These are phyloP conservation scores for Hesperia comma DNA, from an alignment of 2,888 invertebrate genomes.

Conservation along the genomic window DNA sequence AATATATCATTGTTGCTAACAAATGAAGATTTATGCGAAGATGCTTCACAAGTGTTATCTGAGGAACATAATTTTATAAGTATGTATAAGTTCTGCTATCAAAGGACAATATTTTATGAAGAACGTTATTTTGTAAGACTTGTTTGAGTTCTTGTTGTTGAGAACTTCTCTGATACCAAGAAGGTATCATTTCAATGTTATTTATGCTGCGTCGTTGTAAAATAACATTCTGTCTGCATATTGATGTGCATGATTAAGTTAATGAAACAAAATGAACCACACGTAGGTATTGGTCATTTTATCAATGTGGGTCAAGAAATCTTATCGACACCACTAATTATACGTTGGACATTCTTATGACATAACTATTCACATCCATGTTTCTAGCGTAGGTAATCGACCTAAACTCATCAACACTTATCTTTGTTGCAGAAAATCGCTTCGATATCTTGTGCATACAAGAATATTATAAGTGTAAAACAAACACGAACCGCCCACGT, in stretches of 20 bases:
- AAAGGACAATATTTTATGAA: constrained; percentile 38
- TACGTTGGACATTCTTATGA: neutral
- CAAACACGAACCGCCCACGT: constrained; percentile 75
- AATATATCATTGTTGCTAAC: constrained; percentile 45
- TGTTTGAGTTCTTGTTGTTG: constrained; percentile 14
- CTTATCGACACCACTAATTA: neutral
- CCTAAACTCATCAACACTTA: constrained; percentile 51
- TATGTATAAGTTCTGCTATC: constrained; percentile 49
- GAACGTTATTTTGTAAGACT: constrained; percentile 41
- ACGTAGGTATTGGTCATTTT: neutral
- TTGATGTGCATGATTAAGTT: neutral
- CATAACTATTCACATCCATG: constrained; percentile 33
- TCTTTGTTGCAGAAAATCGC: constrained; percentile 78
- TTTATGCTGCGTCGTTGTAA: neutral
- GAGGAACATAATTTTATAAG: constrained; percentile 56
- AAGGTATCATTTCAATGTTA: constrained; percentile 1
- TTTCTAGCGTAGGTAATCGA: constrained; percentile 50
- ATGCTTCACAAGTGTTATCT: constrained; percentile 63
- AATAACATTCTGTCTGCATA: neutral
- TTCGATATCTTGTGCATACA: constrained; percentile 76
- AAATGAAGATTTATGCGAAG: constrained; percentile 62
- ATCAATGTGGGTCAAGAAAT: neutral
- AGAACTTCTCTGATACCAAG: constrained; percentile 7
- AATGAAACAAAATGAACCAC: neutral
- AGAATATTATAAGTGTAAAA: constrained; percentile 75